Evolutionary conservation across 2,113 vertebrate species (phyloP).

Genomic region (Pygoscelis adeliae): DNA sequence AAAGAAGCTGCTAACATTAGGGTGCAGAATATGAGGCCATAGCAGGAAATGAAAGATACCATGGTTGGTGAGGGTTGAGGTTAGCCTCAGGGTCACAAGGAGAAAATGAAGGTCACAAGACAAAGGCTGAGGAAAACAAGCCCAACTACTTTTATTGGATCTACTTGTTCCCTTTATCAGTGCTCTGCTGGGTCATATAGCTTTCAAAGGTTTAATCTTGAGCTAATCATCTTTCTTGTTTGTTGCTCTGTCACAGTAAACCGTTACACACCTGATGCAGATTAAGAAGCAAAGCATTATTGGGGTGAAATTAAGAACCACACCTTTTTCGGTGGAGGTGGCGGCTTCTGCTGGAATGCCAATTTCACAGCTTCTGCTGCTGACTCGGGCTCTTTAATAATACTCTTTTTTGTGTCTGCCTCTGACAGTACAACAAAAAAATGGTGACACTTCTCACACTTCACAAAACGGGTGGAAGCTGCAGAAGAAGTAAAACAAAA

Average conservation of each 20-base stretch:
- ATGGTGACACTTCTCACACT: constrained; percentile 98
- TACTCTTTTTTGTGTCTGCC: constrained; percentile 94
- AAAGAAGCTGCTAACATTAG: background rate
- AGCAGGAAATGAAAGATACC: background rate
- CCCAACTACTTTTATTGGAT: background rate
- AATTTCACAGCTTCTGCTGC: constrained; percentile 93
- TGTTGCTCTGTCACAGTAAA: background rate
- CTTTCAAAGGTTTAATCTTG: background rate
- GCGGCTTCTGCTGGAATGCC: constrained; percentile 94
- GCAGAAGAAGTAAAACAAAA: constrained; percentile 3
- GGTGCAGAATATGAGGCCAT: background rate
- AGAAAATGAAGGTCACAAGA: background rate
- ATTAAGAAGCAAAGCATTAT: background rate
- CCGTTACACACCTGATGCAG: background rate
- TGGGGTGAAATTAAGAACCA: background rate
- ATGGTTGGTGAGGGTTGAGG: background rate
- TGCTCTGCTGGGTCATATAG: background rate
- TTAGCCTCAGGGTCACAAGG: background rate
- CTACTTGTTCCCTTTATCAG: background rate
- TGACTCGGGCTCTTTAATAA: constrained; percentile 93
- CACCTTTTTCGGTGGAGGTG: constrained; percentile 97
- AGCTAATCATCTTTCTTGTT: background rate
- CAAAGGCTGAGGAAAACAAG: background rate
- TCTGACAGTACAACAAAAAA: constrained; percentile 98
- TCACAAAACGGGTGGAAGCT: constrained; percentile 97